Conservation (phyloP, 2,888 invertebrate genomes). For the Chaitophorus viminalis region DNA sequence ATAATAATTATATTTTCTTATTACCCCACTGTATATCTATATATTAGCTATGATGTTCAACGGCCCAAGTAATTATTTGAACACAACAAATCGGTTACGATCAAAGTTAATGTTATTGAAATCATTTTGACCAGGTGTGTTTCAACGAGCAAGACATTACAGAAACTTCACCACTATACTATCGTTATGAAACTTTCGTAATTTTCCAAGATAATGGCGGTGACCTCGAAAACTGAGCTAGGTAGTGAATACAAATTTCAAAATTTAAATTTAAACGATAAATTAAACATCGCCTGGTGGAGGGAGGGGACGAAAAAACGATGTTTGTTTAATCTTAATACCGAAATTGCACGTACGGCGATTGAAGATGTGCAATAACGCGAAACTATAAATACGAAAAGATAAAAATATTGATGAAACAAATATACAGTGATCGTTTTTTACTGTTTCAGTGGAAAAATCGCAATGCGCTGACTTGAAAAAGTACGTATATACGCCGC, state of each 20-base stretch:
- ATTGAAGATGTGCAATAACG: too few species aligned
- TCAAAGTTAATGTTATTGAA: conserved; percentile 21
- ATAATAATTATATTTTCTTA: too few species aligned
- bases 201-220: background rate
- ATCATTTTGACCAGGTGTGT: conserved; percentile 39
- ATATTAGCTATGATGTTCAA: background rate
- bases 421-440: too few species aligned
- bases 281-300: background rate
- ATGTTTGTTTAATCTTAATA: too few species aligned
- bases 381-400: too few species aligned
- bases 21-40: too few species aligned
- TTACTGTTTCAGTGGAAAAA: too few species aligned
- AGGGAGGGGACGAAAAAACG: too few species aligned
- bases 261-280: background rate
- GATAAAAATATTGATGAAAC: too few species aligned
- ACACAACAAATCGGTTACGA: background rate
- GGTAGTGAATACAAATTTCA: background rate
- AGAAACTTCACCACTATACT: conserved; percentile 18
- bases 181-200: conserved; percentile 25
- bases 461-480: too few species aligned
- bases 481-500: background rate
- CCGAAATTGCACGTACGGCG: too few species aligned
- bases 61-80: background rate
- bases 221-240: background rate
- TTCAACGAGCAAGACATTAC: background rate